Conservation (phyloP, 1,140 invertebrate genomes). For the Eriosoma lanigerum region DNA sequence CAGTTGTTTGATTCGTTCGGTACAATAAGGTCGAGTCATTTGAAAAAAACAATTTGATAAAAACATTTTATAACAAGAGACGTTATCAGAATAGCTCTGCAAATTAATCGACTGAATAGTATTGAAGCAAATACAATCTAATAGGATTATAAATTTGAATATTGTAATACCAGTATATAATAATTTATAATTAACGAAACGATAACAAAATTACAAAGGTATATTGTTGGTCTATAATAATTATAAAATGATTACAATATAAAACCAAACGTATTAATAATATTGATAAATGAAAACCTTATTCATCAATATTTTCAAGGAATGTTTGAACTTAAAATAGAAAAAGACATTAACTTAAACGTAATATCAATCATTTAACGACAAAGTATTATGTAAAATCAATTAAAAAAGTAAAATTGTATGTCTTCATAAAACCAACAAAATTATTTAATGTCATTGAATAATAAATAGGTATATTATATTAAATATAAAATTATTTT, state of each 20-base stretch:
- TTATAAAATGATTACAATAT: neutral
- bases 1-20: slow-evolving; percentile 14
- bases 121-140: slow-evolving; percentile 6
- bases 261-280: neutral
- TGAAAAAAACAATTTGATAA: slow-evolving; percentile 43
- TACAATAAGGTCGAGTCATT: slow-evolving; percentile 41
- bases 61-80: neutral
- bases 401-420: too few relatives aligned
- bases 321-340: neutral
- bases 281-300: neutral
- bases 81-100: slow-evolving; percentile 5
- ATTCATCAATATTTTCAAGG: neutral
- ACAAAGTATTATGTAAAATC: too few relatives aligned
- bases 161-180: neutral
- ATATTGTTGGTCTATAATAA: neutral
- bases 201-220: slow-evolving; percentile 33
- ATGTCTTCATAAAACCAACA: too few relatives aligned
- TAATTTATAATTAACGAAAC: slow-evolving; percentile 15
- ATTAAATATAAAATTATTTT: too few relatives aligned
- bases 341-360: neutral
- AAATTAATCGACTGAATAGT: slow-evolving; percentile 25
- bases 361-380: neutral
- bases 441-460: too few relatives aligned
- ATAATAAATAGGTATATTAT: too few relatives aligned
- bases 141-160: slow-evolving; percentile 38